Conservation (phyloP, 1,140 invertebrate genomes). For the Pygmarrhopalites habei region DNA sequence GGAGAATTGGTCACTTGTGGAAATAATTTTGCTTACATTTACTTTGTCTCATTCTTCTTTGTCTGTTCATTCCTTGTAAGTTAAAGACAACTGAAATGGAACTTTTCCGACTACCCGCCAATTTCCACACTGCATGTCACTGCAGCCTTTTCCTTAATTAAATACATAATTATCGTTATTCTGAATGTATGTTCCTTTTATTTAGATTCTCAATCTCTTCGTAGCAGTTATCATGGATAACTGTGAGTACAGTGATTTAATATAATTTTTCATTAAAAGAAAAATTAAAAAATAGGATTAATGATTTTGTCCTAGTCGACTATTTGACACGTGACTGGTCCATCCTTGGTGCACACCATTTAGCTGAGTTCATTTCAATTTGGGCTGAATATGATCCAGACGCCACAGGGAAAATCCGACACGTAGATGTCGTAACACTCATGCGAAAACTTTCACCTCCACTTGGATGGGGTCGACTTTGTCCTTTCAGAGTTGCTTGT, state of each 20-base stretch:
- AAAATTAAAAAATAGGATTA: too few relatives aligned
- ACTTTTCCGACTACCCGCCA: background rate
- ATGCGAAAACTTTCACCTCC: slow-evolving; percentile 97
- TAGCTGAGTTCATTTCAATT: slow-evolving; percentile 95
- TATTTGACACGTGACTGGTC: slow-evolving; percentile 99
- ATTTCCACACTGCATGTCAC: too few relatives aligned
- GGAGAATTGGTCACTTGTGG: slow-evolving; percentile 61
- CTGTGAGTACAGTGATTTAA: too few relatives aligned
- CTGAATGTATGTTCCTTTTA: slow-evolving; percentile 41
- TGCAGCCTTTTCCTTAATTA: too few relatives aligned
- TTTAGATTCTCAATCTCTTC: slow-evolving; percentile 95
- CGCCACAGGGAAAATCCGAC: slow-evolving; percentile 96
- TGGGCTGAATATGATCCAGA: slow-evolving; percentile 99
- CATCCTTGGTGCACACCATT: slow-evolving; percentile 95
- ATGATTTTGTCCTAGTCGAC: too few relatives aligned
- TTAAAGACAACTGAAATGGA: too few relatives aligned
- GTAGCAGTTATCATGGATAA: slow-evolving; percentile 99
- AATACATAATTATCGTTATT: background rate
- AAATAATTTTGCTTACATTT: slow-evolving; percentile 89
- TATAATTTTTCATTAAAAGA: slow-evolving; percentile 1
- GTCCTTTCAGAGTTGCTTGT: slow-evolving; percentile 96
- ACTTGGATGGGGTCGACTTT: slow-evolving; percentile 96
- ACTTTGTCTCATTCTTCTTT: slow-evolving; percentile 99
- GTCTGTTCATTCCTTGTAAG: slow-evolving; percentile 95
- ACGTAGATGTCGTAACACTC: slow-evolving; percentile 96